Evolutionary conservation across 2,113 vertebrate species (phyloP).

Genomic region (Mus spicilegus): DNA sequence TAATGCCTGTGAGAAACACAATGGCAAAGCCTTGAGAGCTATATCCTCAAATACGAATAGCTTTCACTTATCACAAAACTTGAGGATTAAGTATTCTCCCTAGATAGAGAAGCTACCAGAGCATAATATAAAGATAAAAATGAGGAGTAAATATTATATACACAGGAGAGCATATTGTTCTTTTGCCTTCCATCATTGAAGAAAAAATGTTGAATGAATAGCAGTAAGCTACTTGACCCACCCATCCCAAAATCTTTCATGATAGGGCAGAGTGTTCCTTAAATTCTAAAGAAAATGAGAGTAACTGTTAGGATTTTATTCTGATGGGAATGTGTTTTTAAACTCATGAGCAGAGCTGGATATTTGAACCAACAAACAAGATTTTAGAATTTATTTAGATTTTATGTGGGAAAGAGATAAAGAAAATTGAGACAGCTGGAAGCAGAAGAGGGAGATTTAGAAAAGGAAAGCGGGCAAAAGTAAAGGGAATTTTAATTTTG

Average conservation of each 20-base stretch:
- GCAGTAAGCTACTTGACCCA: not conserved
- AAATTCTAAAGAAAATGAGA: conserved; percentile 50
- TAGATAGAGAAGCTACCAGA: not conserved
- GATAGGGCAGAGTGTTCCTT: conserved; percentile 36
- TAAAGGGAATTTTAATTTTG: conserved; percentile 62
- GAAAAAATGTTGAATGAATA: conserved; percentile 23
- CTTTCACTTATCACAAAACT: not conserved
- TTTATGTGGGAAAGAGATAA: conserved; percentile 65
- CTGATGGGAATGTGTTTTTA: conserved; percentile 36
- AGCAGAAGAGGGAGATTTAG: conserved; percentile 51
- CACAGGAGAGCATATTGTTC: not conserved
- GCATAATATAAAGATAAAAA: not conserved
- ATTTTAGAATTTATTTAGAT: conserved; percentile 56
- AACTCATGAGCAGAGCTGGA: conserved; percentile 24
- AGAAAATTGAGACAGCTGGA: conserved; percentile 55
- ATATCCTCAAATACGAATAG: not conserved
- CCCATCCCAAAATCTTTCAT: conserved; percentile 15
- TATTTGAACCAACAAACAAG: conserved; percentile 49
- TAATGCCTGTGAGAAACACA: not conserved
- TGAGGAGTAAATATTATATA: not conserved
- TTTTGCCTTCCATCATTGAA: not conserved
- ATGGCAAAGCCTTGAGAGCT: not conserved
- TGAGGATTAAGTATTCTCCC: not conserved
- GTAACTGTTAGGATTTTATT: conserved; percentile 46
- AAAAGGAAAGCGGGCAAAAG: conserved; percentile 44